Base-by-base conservation (phyloP, 35 echinoderm and acorn worm species). In the Chiridota heheva region DNA sequence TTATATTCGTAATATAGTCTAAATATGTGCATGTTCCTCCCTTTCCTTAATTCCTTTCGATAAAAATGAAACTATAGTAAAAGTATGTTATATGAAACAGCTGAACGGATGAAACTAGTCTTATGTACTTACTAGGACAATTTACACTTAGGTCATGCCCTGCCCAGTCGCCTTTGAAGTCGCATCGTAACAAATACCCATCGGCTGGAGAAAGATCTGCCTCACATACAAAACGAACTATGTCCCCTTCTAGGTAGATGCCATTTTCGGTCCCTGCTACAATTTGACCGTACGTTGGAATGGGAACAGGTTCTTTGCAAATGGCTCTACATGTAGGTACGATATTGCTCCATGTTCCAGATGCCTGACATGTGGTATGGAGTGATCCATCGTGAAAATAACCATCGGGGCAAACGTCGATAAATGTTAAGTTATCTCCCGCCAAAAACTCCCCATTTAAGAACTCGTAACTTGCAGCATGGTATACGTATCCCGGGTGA, bases 401-500 rank as follows among this genome's bases (percentile, higher is more conserved):
- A 40, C 75, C 75, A 6, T 43, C 58, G 29, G 75, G 75, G 33
- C 75, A 78, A 20, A 57, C 38, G 42, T 61, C 56, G 7, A 20
- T 22, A 43, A 43, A 78, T 36, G 51, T 42, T 2, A 78, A 30
- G 20, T 60, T 17, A 22, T n/a, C 8, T 1, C 39, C 75, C n/a
- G 36, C 20, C 27, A 34, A 3, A 24, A 78, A 58, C 4, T 34
- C 35, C 28, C 51, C 51, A 6, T 35, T 57, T 32, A 78, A 60
- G 2, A 34, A 35, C 36, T 49, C 34, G 58, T 35, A 17, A 31
- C 28, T 42, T 33, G 2, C 47, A 22, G 5, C 53, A 20, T 58
- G 58, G 15, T 61, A 49, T 27, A 78, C 75, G 39, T 78, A 78
- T 0, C 75, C 75, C 25, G 75, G 75, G 47, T 78, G 75, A 15